Conservation (phyloP, 2,888 invertebrate species). For the Dermolepida albohirtum region DNA sequence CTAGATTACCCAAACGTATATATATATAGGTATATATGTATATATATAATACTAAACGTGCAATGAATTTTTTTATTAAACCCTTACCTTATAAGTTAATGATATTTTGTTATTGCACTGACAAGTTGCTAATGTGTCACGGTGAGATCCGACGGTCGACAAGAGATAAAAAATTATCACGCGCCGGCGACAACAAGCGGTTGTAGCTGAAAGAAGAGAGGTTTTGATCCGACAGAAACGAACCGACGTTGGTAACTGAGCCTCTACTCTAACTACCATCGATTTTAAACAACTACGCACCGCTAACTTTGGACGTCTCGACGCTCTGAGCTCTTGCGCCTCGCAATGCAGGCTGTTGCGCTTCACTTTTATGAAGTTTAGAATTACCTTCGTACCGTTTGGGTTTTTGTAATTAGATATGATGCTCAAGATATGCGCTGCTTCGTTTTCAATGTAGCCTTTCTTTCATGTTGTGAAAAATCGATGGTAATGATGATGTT, state of each 20-base stretch:
- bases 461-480: constrained; percentile 19
- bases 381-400: constrained; percentile 46
- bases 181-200: constrained; percentile 35
- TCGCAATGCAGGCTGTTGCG: constrained; percentile 57
- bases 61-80: constrained; percentile 18
- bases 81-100: constrained; percentile 38
- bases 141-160: constrained; percentile 19
- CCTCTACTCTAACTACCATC: constrained; percentile 58
- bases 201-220: constrained; percentile 32
- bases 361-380: constrained; percentile 51
- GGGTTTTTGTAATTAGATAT: constrained; percentile 42
- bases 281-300: constrained; percentile 60
- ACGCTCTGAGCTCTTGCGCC: constrained; percentile 54
- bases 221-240: constrained; percentile 48
- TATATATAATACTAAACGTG: constrained; percentile 4
- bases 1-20: constrained; percentile 16
- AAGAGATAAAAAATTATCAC: constrained; percentile 29
- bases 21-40: neutral
- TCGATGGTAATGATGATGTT: constrained; percentile 24
- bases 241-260: constrained; percentile 59
- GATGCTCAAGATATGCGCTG: constrained; percentile 3
- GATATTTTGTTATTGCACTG: constrained; percentile 34
- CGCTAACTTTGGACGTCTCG: constrained; percentile 47
- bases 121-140: constrained; percentile 32
- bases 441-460: neutral